Evolutionary conservation across 2,113 vertebrate genomes (phyloP).

Genomic region (Eira barbara): DNA sequence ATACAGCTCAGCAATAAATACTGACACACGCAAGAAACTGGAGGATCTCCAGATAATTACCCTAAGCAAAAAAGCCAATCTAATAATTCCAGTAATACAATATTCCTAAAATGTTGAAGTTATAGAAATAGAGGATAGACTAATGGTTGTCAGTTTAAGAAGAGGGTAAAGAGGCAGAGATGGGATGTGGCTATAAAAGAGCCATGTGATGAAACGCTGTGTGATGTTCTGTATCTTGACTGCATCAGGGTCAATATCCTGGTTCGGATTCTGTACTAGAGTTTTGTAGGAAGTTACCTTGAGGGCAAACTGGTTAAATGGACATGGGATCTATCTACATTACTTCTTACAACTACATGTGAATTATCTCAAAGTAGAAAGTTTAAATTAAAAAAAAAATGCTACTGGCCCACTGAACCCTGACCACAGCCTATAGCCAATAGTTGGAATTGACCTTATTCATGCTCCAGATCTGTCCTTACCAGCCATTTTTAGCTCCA

Average conservation of each 20-base stretch:
- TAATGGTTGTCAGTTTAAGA: neutral
- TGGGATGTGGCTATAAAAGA: neutral
- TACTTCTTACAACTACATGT: neutral
- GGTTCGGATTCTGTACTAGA: neutral
- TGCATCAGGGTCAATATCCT: neutral
- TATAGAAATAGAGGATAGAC: neutral
- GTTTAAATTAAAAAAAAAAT: neutral
- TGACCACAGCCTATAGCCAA: neutral
- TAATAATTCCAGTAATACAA: neutral
- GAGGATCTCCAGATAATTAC: neutral
- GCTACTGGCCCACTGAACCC: neutral
- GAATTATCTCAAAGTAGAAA: slow-evolving; percentile 14
- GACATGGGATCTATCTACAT: neutral
- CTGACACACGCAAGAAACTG: neutral
- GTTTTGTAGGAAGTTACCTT: neutral
- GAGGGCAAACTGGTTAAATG: neutral
- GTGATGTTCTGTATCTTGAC: neutral
- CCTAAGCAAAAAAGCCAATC: neutral
- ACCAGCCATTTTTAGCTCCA: slow-evolving; percentile 27
- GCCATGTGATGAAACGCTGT: neutral
- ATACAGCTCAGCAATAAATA: neutral
- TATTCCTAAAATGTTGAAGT: neutral
- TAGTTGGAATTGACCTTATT: slow-evolving; percentile 13
- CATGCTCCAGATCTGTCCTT: neutral
- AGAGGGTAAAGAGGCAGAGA: neutral